These are phyloP conservation scores for Peromyscus eremicus DNA, from an alignment of 2,797 vertebrate genomes.

Conservation along the genomic window DNA sequence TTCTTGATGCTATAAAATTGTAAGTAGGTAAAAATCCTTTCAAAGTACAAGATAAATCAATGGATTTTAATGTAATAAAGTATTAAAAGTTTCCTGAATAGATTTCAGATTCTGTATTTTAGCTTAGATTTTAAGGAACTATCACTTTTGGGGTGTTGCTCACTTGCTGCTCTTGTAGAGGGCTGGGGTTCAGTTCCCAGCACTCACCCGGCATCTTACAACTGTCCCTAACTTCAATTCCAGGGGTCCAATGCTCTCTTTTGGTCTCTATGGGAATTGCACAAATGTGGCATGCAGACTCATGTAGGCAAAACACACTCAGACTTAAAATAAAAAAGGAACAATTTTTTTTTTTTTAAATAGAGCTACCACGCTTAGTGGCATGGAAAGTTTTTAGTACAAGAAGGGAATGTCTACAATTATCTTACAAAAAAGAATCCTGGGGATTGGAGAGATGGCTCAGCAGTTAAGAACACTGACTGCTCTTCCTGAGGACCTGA, in stretches of 20 bases:
- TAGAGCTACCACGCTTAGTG: background rate
- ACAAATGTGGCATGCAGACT: background rate
- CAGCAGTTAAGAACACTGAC: no score
- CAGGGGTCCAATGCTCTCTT: background rate
- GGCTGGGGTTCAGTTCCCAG: background rate
- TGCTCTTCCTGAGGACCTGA: no score
- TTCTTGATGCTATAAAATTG: slow-evolving; percentile 8
- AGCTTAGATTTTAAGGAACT: slow-evolving; percentile 7
- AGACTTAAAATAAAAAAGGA: background rate
- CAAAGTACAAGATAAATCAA: slow-evolving; percentile 28
- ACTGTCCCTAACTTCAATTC: background rate
- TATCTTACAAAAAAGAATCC: background rate
- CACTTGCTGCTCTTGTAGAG: background rate
- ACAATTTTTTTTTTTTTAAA: background rate
- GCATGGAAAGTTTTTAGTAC: background rate
- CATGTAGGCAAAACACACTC: background rate
- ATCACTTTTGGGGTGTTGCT: background rate
- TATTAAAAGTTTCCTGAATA: slow-evolving; percentile 22
- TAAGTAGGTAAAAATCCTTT: slow-evolving; percentile 37
- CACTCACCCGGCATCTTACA: background rate
- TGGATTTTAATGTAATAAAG: slow-evolving; percentile 12
- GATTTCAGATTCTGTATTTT: background rate
- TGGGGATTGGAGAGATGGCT: no score
- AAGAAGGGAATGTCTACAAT: background rate
- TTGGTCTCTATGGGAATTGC: background rate